Percentiles rank a stretch among this genome's conserved stretches.
Evolutionary conservation across 2,888 invertebrate genomes (phyloP).

Genomic region (Trissolcus japonicus): DNA sequence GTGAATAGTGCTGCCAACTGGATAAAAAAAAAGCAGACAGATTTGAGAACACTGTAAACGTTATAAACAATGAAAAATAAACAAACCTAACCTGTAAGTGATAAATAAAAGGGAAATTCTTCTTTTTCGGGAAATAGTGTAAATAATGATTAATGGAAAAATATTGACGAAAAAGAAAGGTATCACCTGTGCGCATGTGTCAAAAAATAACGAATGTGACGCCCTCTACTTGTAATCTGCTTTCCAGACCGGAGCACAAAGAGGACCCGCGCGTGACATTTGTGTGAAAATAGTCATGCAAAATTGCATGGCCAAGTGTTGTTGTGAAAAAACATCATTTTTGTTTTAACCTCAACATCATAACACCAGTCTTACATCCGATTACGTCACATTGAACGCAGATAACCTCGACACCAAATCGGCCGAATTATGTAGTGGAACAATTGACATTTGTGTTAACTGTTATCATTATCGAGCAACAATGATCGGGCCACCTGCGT

Average conservation of each 20-base stretch:
- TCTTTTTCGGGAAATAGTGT: no score
- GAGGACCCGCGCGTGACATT: background rate
- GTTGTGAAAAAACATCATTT: background rate
- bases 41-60: no score
- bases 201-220: conserved; percentile 1
- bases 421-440: conserved; percentile 25
- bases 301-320: background rate
- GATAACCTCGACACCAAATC: conserved; percentile 45
- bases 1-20: conserved; percentile 5
- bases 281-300: background rate
- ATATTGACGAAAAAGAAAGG: no score
- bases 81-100: no score
- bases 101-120: no score
- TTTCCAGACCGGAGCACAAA: background rate
- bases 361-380: background rate
- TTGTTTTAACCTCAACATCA: background rate
- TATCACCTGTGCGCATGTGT: no score
- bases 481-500: no score
- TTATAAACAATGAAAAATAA: no score
- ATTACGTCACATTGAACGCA: background rate
- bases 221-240: background rate
- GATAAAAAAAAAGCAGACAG: no score
- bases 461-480: conserved; percentile 5
- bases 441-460: conserved; percentile 20
- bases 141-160: no score